Evolutionary conservation across 2,888 invertebrate species (phyloP).

Genomic region (Leptarthrus brevirostris): DNA sequence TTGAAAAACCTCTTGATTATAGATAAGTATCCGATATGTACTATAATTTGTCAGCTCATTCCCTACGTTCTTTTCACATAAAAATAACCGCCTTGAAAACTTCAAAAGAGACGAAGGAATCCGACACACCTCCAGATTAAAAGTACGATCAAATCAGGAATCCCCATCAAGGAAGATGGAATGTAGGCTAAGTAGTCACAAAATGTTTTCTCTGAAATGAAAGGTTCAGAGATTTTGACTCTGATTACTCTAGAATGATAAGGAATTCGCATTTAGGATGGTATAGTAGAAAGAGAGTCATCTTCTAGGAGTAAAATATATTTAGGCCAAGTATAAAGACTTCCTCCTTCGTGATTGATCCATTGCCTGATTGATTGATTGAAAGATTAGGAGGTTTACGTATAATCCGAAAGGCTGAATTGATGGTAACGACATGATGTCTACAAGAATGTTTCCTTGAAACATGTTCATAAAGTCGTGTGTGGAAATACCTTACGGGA

Average conservation of each 20-base stretch:
- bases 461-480: neutral
- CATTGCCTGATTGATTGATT: constrained; percentile 41
- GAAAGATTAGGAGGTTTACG: constrained; percentile 27
- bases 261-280: constrained; percentile 19
- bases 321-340: constrained; percentile 22
- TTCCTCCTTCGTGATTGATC: constrained; percentile 20
- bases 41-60: too few species aligned
- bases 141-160: neutral
- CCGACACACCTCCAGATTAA: neutral
- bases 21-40: too few species aligned
- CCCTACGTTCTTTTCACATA: too few species aligned
- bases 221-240: neutral
- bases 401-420: constrained; percentile 10
- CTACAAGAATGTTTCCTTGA: neutral
- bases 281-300: neutral
- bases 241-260: constrained; percentile 22
- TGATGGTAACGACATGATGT: constrained; percentile 14
- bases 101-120: neutral
- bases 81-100: too few species aligned
- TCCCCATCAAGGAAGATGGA: neutral
- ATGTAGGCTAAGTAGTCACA: constrained; percentile 8
- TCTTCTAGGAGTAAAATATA: constrained; percentile 8
- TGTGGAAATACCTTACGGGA: neutral
- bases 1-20: too few species aligned
- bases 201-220: constrained; percentile 16